Conservation (phyloP, 2,888 invertebrate species). For the Eupithecia inturbata region DNA sequence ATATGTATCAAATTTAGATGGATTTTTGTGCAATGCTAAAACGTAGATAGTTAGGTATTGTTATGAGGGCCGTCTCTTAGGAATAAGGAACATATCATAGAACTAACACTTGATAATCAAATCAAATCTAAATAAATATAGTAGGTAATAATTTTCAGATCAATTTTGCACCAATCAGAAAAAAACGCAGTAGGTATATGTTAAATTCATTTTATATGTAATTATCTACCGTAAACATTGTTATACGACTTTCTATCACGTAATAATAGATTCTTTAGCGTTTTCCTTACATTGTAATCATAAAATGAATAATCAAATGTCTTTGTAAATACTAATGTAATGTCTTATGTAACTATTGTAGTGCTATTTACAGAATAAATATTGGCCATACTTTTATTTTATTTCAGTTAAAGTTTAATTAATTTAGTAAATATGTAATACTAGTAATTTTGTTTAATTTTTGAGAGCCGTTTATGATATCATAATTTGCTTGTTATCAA, state of each 20-base stretch:
- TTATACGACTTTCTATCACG: constrained; percentile 4
- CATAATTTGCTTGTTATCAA: background rate
- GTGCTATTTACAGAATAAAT: background rate
- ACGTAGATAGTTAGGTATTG: background rate
- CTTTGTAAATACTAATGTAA: constrained; percentile 1
- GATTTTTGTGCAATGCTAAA: constrained; percentile 13
- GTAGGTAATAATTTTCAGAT: background rate
- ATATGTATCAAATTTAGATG: background rate
- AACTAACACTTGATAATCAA: constrained; percentile 42
- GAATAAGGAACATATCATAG: constrained; percentile 79
- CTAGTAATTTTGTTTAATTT: background rate
- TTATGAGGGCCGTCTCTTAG: constrained; percentile 35
- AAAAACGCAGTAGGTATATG: background rate
- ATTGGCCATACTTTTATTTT: background rate
- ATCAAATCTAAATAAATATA: background rate
- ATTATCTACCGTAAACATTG: background rate
- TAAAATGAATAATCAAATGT: constrained; percentile 4
- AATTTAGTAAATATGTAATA: constrained; percentile 6
- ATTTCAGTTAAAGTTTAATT: background rate
- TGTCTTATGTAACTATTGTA: background rate
- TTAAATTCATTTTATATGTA: background rate
- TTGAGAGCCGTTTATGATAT: constrained; percentile 11
- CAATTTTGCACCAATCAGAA: background rate
- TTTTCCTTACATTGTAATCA: constrained; percentile 1
- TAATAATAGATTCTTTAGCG: background rate